phyloP scores from a whole-genome alignment of 2,888 invertebrate genomes.

The Rhimphoctona megacephalus region DNA sequence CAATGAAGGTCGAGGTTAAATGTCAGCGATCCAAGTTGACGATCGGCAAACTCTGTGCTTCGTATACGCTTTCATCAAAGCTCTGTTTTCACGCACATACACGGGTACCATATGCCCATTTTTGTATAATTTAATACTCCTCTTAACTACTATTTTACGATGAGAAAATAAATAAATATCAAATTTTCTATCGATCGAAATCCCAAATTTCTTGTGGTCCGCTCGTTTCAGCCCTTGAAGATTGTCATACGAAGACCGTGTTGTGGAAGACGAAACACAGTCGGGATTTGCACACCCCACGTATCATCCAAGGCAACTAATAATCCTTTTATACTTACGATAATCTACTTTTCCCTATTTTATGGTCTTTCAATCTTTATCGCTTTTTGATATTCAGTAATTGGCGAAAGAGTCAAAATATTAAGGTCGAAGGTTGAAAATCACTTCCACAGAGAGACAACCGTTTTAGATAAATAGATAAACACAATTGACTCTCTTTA shows the following conservation, averaged over 20 bases:
- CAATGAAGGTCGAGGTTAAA: constrained; percentile 64
- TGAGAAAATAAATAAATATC: background rate
- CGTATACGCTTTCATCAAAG: constrained; percentile 10
- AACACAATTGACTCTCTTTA: background rate
- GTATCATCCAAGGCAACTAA: constrained; percentile 77
- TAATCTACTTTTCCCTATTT: background rate
- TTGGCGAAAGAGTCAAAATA: background rate
- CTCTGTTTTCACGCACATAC: background rate
- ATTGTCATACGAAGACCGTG: constrained; percentile 77
- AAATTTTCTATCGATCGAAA: background rate
- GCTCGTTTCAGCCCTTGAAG: constrained; percentile 73
- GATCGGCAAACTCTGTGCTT: constrained; percentile 32
- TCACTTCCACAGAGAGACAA: background rate
- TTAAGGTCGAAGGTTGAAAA: background rate
- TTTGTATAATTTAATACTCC: background rate
- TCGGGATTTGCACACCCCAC: constrained; percentile 76
- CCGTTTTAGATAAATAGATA: background rate
- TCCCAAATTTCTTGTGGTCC: background rate
- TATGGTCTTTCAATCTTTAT: background rate
- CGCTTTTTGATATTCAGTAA: background rate
- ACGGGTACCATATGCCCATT: background rate
- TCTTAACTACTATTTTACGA: background rate
- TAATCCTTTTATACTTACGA: constrained; percentile 41
- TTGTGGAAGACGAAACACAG: constrained; percentile 71
- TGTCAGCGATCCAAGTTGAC: constrained; percentile 64